Conservation (phyloP, 2,888 invertebrate species). For the Anorthoa munda region DNA sequence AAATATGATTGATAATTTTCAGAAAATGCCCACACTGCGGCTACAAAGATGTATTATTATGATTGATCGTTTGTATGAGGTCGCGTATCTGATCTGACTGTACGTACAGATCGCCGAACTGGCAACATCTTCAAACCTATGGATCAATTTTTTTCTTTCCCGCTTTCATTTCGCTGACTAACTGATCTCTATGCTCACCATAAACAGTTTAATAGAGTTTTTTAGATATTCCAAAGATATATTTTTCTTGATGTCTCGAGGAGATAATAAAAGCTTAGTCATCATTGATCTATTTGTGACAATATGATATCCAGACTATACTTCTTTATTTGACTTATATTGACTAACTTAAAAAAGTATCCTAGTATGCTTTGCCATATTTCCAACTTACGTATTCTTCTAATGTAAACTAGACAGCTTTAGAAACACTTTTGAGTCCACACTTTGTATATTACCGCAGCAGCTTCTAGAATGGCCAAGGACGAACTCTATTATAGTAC, state of each 20-base stretch:
- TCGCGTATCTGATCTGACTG: neutral
- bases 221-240: neutral
- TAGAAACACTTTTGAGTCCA: neutral
- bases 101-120: neutral
- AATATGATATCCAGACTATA: constrained; percentile 6
- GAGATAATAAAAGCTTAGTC: neutral
- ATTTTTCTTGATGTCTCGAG: neutral
- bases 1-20: no score
- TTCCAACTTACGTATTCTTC: constrained; percentile 24
- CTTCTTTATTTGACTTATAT: no score
- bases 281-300: constrained; percentile 3
- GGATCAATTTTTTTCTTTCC: neutral
- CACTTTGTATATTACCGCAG: constrained; percentile 22
- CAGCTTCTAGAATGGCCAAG: constrained; percentile 14
- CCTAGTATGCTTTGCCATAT: neutral
- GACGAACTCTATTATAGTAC: neutral
- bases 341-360: neutral
- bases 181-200: neutral
- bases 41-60: no score
- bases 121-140: neutral
- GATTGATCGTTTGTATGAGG: neutral
- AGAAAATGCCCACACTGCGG: no score
- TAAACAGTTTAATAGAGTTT: neutral
- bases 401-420: constrained; percentile 23
- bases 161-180: neutral